Evolutionary conservation across 2,113 vertebrate species (phyloP).

Genomic region (Brachypodius melanocephalos): DNA sequence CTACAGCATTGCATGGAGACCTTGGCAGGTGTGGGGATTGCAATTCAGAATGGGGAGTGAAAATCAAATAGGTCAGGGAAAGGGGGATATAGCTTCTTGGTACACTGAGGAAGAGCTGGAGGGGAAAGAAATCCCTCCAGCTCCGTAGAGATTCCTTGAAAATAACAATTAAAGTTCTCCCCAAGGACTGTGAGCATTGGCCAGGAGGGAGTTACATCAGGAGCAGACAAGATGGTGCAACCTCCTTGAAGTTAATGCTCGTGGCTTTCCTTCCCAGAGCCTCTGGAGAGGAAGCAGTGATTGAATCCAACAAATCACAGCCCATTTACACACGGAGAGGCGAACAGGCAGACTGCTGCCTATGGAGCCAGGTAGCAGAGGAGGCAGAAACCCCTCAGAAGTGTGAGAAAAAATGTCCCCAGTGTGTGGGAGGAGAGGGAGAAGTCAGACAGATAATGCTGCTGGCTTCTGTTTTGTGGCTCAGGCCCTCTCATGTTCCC

Average conservation of each 20-base stretch:
- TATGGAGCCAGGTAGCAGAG: not conserved
- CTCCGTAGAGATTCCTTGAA: not conserved
- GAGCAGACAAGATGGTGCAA: not conserved
- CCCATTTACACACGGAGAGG: accelerated
- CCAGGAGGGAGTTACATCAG: not conserved
- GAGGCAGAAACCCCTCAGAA: not conserved
- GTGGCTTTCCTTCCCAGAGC: not conserved
- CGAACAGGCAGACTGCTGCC: not conserved
- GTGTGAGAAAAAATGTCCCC: not conserved
- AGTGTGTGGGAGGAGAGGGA: not conserved
- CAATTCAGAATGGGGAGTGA: not conserved
- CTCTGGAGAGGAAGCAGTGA: not conserved
- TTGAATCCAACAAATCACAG: not conserved
- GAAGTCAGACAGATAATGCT: not conserved
- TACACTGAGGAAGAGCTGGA: not conserved
- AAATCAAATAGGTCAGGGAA: not conserved
- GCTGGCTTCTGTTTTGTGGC: not conserved
- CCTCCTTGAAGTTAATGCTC: not conserved
- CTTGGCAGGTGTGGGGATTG: not conserved
- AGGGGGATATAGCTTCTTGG: not conserved
- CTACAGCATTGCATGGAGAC: accelerated
- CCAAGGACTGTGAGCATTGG: not conserved
- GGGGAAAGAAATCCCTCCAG: not conserved
- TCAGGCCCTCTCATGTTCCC: not conserved
- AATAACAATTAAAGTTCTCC: not conserved